A percentile compares a stretch with the other conserved stretches of the same genome.
Evolutionary conservation across 1,140 invertebrate species (phyloP).

Genomic region (Eriosoma lanigerum): DNA sequence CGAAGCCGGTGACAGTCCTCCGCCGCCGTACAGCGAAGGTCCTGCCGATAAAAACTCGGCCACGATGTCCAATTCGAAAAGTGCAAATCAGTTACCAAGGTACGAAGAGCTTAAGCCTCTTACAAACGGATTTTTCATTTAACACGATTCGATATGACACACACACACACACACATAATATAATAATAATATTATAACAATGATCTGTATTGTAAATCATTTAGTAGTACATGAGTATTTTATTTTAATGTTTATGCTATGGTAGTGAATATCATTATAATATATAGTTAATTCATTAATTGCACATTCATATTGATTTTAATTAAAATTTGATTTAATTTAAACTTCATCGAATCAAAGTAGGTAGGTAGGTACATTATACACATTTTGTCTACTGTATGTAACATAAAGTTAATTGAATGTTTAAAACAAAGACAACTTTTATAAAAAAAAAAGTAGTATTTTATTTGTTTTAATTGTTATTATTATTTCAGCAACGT

Average conservation of each 20-base stretch:
- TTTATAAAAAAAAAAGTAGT: too few species aligned
- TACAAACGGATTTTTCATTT: slow-evolving; percentile 54
- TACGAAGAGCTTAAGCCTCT: slow-evolving; percentile 53
- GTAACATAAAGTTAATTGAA: background rate
- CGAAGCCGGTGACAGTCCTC: slow-evolving; percentile 54
- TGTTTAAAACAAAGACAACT: too few species aligned
- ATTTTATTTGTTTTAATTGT: too few species aligned
- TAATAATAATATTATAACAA: background rate
- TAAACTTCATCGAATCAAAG: background rate
- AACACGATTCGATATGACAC: background rate
- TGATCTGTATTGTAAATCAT: too few species aligned
- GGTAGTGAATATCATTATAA: background rate
- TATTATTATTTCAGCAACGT: too few species aligned
- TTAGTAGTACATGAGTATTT: too few species aligned
- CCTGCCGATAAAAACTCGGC: slow-evolving; percentile 6
- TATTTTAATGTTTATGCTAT: background rate
- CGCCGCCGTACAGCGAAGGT: slow-evolving; percentile 54
- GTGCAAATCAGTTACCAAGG: slow-evolving; percentile 53
- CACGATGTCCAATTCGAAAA: slow-evolving; percentile 27
- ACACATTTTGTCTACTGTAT: too few species aligned
- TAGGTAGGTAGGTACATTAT: background rate
- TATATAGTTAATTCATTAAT: slow-evolving; percentile 20
- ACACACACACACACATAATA: background rate
- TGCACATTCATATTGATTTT: background rate
- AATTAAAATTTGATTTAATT: too few species aligned